Percentiles rank a stretch among this genome's conserved stretches.
These are phyloP conservation scores for Pampus argenteus DNA, from an alignment of 2,797 vertebrate genomes.

Conservation along the genomic window DNA sequence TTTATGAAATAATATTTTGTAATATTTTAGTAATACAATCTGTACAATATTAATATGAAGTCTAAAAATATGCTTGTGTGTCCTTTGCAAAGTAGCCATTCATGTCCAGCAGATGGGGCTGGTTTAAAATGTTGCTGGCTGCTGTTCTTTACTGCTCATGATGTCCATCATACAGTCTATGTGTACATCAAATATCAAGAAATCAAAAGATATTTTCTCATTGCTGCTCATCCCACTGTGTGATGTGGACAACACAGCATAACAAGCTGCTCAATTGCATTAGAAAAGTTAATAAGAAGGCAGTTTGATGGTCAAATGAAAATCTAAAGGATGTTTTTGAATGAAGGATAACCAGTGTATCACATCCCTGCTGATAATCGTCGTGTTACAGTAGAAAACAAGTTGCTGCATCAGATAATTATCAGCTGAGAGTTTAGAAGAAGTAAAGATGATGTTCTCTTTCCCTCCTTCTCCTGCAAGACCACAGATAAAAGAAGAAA, in stretches of 20 bases:
- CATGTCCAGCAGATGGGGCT: slow-evolving; percentile 63
- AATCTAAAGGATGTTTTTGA: background rate
- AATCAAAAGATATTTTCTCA: background rate
- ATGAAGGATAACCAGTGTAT: too few relatives aligned
- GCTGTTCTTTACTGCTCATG: slow-evolving; percentile 1
- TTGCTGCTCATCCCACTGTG: background rate
- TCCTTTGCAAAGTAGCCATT: background rate
- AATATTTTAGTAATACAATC: too few relatives aligned
- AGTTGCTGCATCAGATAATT: too few relatives aligned
- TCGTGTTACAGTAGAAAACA: too few relatives aligned
- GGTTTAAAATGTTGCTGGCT: slow-evolving; percentile 7
- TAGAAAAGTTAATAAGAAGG: background rate
- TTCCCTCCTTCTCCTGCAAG: background rate
- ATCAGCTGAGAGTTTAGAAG: too few relatives aligned
- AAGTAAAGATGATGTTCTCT: too few relatives aligned
- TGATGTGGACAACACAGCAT: too few relatives aligned
- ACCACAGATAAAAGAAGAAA: background rate
- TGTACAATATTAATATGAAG: too few relatives aligned
- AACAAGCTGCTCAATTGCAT: background rate
- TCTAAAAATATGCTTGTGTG: too few relatives aligned
- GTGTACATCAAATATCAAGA: too few relatives aligned
- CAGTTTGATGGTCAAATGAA: background rate
- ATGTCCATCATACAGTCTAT: too few relatives aligned
- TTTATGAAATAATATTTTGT: background rate
- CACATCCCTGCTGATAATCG: too few relatives aligned